Evolutionary conservation across 2,888 invertebrate genomes (phyloP).

Genomic region (Caenorhabditis virilis): DNA sequence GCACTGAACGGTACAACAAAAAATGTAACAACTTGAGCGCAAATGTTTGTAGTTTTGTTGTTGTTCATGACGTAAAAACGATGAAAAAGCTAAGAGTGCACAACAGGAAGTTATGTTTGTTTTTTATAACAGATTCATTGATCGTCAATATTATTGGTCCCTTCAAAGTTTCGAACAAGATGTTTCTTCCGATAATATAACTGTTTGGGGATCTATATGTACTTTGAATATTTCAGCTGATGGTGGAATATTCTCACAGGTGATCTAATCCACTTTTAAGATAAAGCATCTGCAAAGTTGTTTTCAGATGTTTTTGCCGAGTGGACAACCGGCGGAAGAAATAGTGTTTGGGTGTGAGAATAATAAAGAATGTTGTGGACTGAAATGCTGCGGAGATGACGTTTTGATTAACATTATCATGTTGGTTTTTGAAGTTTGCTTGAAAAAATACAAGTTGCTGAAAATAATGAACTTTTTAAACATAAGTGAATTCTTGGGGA

Average conservation of each 20-base stretch:
- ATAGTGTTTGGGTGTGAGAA: constrained; percentile 31
- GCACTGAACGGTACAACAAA: background rate
- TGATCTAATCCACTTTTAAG: background rate
- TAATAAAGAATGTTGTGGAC: constrained; percentile 34
- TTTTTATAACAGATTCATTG: constrained; percentile 19
- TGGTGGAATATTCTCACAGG: constrained; percentile 1
- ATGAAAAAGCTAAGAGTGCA: background rate
- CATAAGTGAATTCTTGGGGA: too few species aligned
- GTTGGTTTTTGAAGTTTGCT: too few species aligned
- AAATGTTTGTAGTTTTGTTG: constrained; percentile 19
- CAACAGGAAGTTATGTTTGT: background rate
- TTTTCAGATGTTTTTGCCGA: constrained; percentile 20
- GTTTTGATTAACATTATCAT: constrained; percentile 36
- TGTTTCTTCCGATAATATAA: too few species aligned
- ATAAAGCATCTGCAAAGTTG: background rate
- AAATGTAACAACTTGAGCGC: background rate
- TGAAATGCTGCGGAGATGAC: constrained; percentile 40
- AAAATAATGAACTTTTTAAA: too few species aligned
- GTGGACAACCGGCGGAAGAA: constrained; percentile 7
- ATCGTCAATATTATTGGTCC: constrained; percentile 22
- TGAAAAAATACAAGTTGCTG: too few species aligned
- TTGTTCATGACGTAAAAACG: background rate
- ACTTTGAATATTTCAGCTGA: constrained; percentile 16
- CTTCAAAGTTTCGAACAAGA: too few species aligned
- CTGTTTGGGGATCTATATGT: constrained; percentile 16